Conservation (phyloP, 2,888 invertebrate genomes). For the Diarsia brunnea region DNA sequence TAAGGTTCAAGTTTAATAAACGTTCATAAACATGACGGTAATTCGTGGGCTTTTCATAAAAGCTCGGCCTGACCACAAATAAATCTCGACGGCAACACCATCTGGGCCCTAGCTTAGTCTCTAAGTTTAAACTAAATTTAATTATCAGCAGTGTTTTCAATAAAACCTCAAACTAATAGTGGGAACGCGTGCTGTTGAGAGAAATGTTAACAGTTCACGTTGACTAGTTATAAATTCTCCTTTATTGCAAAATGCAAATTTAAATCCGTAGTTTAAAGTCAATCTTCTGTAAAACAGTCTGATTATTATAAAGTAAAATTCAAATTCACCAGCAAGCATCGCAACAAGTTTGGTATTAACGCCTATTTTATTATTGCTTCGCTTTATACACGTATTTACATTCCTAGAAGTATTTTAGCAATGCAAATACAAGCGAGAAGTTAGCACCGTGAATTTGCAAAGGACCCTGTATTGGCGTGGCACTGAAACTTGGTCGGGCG, state of each 20-base stretch:
- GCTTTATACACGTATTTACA: slow-evolving; percentile 45
- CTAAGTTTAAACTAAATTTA: slow-evolving; percentile 35
- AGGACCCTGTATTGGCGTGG: slow-evolving; percentile 57
- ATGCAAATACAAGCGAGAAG: slow-evolving; percentile 61
- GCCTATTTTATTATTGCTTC: slow-evolving; percentile 24
- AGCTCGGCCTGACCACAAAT: slow-evolving; percentile 23
- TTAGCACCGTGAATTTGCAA: slow-evolving; percentile 61
- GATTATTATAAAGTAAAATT: not conserved
- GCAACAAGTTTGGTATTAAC: slow-evolving; percentile 21
- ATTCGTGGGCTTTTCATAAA: slow-evolving; percentile 33
- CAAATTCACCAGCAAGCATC: not conserved
- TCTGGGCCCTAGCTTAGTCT: slow-evolving; percentile 8
- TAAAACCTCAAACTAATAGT: not conserved
- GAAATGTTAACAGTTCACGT: not conserved
- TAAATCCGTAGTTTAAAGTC: not conserved
- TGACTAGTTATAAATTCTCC: not conserved
- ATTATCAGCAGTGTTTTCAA: slow-evolving; percentile 29
- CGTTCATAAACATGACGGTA: slow-evolving; percentile 20
- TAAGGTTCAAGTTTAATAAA: slow-evolving; percentile 7
- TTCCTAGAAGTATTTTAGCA: slow-evolving; percentile 56
- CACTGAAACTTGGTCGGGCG: slow-evolving; percentile 61
- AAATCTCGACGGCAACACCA: slow-evolving; percentile 11
- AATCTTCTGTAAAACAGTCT: not conserved
- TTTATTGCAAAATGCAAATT: not conserved
- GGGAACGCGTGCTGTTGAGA: not conserved